Percentiles rank a stretch among this genome's conserved stretches.
phyloP scores from a whole-genome alignment of 1,140 invertebrate genomes.

The Rhizoglyphus robini region DNA sequence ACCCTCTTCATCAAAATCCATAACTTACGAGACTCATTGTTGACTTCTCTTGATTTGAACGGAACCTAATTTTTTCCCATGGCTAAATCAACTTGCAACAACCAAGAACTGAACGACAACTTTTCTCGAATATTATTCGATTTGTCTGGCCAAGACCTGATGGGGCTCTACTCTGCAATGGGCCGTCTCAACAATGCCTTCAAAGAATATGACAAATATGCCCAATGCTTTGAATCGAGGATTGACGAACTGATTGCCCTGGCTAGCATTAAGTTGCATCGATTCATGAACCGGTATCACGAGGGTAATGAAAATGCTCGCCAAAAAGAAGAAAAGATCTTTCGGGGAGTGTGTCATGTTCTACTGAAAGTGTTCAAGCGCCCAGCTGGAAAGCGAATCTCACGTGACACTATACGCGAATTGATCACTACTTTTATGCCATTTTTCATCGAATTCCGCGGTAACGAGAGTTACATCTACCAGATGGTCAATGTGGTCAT shows the following conservation, averaged over 20 bases:
- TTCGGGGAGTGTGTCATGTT: neutral
- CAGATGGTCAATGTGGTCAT: constrained; percentile 63
- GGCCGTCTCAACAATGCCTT: constrained; percentile 44
- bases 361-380: neutral
- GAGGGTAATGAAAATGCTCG: constrained; percentile 24
- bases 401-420: constrained; percentile 49
- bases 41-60: too few species aligned
- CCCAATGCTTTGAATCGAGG: constrained; percentile 34
- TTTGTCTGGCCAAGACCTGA: constrained; percentile 51
- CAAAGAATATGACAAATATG: constrained; percentile 28
- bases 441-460: constrained; percentile 50
- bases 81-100: too few species aligned
- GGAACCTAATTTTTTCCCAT: too few species aligned
- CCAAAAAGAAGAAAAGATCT: neutral
- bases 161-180: constrained; percentile 47
- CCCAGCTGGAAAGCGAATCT: constrained; percentile 47
- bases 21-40: too few species aligned
- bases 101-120: neutral
- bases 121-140: constrained; percentile 28
- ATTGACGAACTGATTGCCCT: constrained; percentile 58
- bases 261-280: constrained; percentile 52
- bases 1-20: too few species aligned
- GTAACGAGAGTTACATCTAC: constrained; percentile 48
- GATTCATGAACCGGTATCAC: constrained; percentile 40
- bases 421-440: constrained; percentile 43